These are phyloP conservation scores for Falco berigora DNA, from an alignment of 2,797 vertebrate species.

Conservation along the genomic window DNA sequence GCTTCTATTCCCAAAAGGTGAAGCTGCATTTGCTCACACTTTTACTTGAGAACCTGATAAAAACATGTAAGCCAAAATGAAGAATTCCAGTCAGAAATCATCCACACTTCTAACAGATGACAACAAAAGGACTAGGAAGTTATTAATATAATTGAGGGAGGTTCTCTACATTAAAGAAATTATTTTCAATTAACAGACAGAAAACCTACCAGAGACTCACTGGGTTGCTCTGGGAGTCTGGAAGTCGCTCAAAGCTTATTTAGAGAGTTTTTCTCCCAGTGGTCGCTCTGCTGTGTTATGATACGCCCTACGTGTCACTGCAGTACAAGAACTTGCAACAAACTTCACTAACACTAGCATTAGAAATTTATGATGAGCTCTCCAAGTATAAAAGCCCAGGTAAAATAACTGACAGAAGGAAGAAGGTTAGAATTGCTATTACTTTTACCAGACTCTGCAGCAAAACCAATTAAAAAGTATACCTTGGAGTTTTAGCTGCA, in stretches of 20 bases:
- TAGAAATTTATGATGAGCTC: not conserved
- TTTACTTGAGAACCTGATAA: not conserved
- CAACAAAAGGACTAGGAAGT: not conserved
- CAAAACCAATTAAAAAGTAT: not conserved
- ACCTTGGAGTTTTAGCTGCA: not conserved
- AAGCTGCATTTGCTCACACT: not conserved
- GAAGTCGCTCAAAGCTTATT: not conserved
- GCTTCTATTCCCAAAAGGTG: not conserved
- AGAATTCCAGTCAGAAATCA: not conserved
- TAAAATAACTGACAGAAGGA: not conserved
- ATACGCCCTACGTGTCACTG: not conserved
- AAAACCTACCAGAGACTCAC: not conserved
- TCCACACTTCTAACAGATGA: not conserved
- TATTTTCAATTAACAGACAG: not conserved
- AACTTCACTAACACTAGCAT: not conserved
- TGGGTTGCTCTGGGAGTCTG: not conserved
- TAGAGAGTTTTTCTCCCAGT: not conserved
- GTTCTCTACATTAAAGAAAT: not conserved
- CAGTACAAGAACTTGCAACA: not conserved
- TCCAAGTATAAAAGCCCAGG: not conserved
- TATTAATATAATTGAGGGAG: not conserved
- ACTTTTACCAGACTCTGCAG: not conserved
- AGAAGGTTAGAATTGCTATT: not conserved
- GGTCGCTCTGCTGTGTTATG: fast-evolving
- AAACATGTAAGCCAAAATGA: conserved; percentile 9